Conservation (phyloP, 2,888 invertebrate species). For the Candidula unifasciata region DNA sequence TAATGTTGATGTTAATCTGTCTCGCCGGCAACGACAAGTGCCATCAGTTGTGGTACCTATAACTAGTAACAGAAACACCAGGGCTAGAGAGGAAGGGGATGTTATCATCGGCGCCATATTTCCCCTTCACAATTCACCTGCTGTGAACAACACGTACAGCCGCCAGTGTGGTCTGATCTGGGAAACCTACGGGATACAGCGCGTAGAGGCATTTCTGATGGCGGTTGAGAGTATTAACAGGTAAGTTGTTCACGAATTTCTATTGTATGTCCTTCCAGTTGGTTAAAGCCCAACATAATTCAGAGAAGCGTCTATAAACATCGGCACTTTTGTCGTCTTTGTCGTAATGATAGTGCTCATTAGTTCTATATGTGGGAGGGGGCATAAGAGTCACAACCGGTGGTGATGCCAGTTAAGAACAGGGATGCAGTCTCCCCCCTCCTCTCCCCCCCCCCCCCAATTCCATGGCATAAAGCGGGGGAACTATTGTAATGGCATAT, state of each 20-base stretch:
- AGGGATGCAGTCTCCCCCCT: too few relatives aligned
- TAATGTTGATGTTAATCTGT: background rate
- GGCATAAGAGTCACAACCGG: too few relatives aligned
- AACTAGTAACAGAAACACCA: conserved; percentile 51
- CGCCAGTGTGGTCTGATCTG: conserved; percentile 83
- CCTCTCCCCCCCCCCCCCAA: too few relatives aligned
- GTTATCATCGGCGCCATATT: conserved; percentile 81
- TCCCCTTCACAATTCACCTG: conserved; percentile 81
- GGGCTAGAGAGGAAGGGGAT: conserved; percentile 79
- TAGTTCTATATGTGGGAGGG: too few relatives aligned
- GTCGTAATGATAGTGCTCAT: too few relatives aligned
- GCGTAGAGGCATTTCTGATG: conserved; percentile 81
- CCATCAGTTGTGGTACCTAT: background rate
- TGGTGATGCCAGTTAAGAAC: too few relatives aligned
- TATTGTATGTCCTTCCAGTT: too few relatives aligned
- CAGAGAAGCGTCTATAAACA: too few relatives aligned
- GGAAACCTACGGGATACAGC: conserved; percentile 87
- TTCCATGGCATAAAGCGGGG: too few relatives aligned
- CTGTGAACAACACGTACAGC: conserved; percentile 70
- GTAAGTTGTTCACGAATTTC: conserved; percentile 26
- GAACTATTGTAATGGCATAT: too few relatives aligned
- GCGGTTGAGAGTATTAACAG: conserved; percentile 81
- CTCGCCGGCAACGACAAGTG: background rate
- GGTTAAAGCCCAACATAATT: too few relatives aligned
- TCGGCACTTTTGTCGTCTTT: too few relatives aligned